Percentiles rank a stretch among this genome's conserved stretches.
phyloP scores from a whole-genome alignment of 2,797 vertebrate genomes.

The Champsocephalus esox region DNA sequence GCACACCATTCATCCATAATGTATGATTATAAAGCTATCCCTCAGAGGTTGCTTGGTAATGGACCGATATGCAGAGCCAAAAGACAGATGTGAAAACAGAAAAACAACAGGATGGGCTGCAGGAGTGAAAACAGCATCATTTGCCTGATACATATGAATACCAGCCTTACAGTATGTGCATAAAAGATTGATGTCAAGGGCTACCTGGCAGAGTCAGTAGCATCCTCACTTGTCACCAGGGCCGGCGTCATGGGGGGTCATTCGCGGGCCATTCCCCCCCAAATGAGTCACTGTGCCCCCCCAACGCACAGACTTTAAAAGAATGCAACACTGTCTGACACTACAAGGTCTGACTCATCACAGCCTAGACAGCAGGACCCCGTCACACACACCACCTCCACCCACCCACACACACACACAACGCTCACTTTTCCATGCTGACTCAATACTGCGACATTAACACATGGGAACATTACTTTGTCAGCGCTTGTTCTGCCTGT shows the following conservation, averaged over 20 bases:
- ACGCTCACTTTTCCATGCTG: constrained; percentile 44
- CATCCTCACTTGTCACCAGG: constrained; percentile 6
- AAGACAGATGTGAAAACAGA: constrained; percentile 48
- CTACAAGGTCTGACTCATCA: constrained; percentile 75
- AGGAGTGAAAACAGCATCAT: constrained; percentile 29
- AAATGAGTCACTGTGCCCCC: too few species aligned
- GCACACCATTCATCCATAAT: constrained; percentile 84
- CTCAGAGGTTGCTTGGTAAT: constrained; percentile 80
- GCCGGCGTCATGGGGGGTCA: too few species aligned
- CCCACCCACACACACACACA: constrained; percentile 17
- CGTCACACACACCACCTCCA: not conserved
- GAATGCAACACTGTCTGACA: constrained; percentile 32
- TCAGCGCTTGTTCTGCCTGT: constrained; percentile 12
- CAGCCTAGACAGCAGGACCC: constrained; percentile 62
- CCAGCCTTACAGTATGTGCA: not conserved
- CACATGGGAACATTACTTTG: constrained; percentile 31
- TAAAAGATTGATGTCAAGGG: constrained; percentile 11
- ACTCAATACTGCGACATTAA: constrained; percentile 53
- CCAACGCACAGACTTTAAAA: constrained; percentile 37
- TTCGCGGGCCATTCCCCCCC: too few species aligned
- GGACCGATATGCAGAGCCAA: constrained; percentile 64
- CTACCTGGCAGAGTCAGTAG: not conserved
- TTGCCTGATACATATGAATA: constrained; percentile 20
- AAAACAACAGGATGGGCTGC: constrained; percentile 37
- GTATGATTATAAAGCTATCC: constrained; percentile 81